A percentile compares a stretch with the other conserved stretches of the same genome.
phyloP scores from a whole-genome alignment of 2,113 vertebrate genomes.

The Cervus canadensis region DNA sequence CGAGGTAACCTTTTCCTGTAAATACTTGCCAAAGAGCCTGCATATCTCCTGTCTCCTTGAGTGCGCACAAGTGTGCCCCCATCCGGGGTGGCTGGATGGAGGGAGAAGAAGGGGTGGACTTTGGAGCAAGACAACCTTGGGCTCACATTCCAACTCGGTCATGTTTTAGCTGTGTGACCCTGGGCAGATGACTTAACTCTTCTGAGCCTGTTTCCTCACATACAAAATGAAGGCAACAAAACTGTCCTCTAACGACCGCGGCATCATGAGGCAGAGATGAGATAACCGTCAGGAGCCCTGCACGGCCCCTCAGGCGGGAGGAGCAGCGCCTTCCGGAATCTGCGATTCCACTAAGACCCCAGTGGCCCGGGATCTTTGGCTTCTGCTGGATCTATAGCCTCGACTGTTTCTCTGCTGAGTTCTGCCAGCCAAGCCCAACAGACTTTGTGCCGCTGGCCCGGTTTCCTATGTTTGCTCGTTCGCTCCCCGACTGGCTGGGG shows the following conservation, averaged over 20 bases:
- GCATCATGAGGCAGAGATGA: background rate
- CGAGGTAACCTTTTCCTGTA: background rate
- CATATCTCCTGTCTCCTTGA: background rate
- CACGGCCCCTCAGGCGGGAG: accelerated
- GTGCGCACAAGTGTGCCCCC: accelerated
- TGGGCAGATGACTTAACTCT: background rate
- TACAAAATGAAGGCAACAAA: background rate
- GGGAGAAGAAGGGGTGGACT: background rate
- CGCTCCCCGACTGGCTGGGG: background rate
- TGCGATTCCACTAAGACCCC: background rate
- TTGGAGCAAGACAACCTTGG: background rate
- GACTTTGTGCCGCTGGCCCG: conserved; percentile 8
- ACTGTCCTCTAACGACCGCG: background rate
- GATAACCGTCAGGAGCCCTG: accelerated
- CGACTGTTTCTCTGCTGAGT: background rate
- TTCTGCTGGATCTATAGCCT: background rate
- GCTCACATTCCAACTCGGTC: background rate
- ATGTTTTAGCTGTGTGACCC: background rate
- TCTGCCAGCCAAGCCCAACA: conserved; percentile 48
- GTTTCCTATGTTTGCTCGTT: conserved; percentile 19
- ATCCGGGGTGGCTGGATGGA: background rate
- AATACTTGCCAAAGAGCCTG: background rate
- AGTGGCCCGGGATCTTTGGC: background rate
- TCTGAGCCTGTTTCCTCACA: background rate
- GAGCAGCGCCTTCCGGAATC: background rate